phyloP scores from a whole-genome alignment of 1,140 invertebrate species.

The Caenorhabditis inopinata region DNA sequence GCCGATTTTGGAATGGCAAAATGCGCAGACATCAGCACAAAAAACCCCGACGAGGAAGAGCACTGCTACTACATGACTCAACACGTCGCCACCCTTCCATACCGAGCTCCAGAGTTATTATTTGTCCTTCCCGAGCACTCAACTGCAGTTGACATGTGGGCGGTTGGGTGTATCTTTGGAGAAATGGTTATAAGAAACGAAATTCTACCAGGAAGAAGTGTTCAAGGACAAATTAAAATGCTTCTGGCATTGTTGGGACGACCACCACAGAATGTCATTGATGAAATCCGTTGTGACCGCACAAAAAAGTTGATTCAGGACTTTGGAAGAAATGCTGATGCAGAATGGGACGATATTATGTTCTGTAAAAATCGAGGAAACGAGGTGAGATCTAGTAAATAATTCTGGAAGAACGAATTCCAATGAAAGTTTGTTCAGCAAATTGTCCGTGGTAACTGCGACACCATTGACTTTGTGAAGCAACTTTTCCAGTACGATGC shows the following conservation, averaged over 20 bases:
- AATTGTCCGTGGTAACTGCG: conserved; percentile 31
- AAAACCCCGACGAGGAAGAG: conserved; percentile 52
- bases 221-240: conserved; percentile 59
- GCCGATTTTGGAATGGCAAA: conserved; percentile 70
- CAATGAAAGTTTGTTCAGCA: not conserved
- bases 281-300: conserved; percentile 58
- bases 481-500: conserved; percentile 52
- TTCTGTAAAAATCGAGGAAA: conserved; percentile 30
- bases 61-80: conserved; percentile 55
- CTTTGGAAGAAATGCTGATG: conserved; percentile 41
- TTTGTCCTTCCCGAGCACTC: conserved; percentile 83
- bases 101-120: conserved; percentile 88
- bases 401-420: not conserved
- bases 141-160: conserved; percentile 88
- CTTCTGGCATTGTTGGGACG: conserved; percentile 54
- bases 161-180: conserved; percentile 96
- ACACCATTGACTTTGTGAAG: conserved; percentile 56
- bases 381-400: not conserved
- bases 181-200: conserved; percentile 90
- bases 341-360: conserved; percentile 57
- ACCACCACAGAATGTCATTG: conserved; percentile 57
- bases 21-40: conserved; percentile 40
- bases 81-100: conserved; percentile 51
- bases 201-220: conserved; percentile 81
- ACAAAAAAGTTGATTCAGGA: conserved; percentile 54